These are phyloP conservation scores for Neoarius graeffei DNA, from an alignment of 2,113 vertebrate species.

Conservation along the genomic window DNA sequence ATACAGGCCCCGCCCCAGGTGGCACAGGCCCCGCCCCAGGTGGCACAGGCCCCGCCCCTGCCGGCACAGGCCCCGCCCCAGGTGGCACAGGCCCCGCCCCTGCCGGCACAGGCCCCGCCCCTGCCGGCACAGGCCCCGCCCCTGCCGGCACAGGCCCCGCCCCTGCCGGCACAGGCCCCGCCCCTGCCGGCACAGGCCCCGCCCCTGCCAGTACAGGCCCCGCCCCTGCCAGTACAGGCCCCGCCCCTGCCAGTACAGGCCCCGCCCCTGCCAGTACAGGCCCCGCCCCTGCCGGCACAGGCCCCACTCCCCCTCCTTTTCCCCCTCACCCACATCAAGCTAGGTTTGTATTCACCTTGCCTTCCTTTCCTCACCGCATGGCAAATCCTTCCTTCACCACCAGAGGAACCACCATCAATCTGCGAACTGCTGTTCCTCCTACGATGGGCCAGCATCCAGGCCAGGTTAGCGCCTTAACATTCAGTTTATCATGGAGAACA, in stretches of 20 bases:
- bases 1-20: neutral
- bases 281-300: constrained; percentile 44
- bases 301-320: constrained; percentile 52
- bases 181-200: too few species aligned
- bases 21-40: constrained; percentile 55
- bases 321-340: constrained; percentile 76
- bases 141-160: constrained; percentile 51
- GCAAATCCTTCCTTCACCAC: constrained; percentile 66
- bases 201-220: too few species aligned
- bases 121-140: constrained; percentile 56
- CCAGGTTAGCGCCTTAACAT: constrained; percentile 62
- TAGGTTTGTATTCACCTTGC: constrained; percentile 85
- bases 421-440: constrained; percentile 64
- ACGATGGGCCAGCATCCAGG: constrained; percentile 74
- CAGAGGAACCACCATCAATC: constrained; percentile 77
- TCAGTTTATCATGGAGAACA: neutral
- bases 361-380: constrained; percentile 74
- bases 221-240: too few species aligned
- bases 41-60: constrained; percentile 2
- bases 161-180: too few species aligned
- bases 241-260: neutral
- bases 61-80: constrained; percentile 17
- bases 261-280: neutral
- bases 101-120: neutral
- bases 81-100: neutral